Evolutionary conservation across 2,113 vertebrate species (phyloP), one percentile per base, ranked within the genome.

Genomic region (Zosterops pallidus): DNA sequence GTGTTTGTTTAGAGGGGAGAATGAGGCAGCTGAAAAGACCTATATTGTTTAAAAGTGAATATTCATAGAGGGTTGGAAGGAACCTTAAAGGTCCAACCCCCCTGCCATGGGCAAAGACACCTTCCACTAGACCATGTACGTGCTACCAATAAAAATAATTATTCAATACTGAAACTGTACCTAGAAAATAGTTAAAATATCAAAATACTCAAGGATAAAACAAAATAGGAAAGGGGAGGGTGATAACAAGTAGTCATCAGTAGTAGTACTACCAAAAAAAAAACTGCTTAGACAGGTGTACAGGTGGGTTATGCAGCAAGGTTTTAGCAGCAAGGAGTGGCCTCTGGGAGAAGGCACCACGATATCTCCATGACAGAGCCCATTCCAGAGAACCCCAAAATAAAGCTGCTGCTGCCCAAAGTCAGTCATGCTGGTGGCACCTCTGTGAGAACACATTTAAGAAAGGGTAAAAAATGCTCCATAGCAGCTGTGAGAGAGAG

Each of bases 81-180:
- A 37, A 46, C n/a, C 33, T 14, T n/a, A 1, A 68, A 53, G 9
- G 9, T 53, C 28, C 46, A 67, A 20, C 1, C 6, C 11, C 12
- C 7, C 39, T 39, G 20, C 46, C 39, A 65, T 8, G 23, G 37
- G 23, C 23, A 74, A 12, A 57, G 44, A 24, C 23, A 44, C 8
- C 6, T 60, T 39, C 46, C 46, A 46, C 16, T 29, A 8, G 20
- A 39, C 23, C 46, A 15, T 14, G 4, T 12, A 14, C 0, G 0
- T 42, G 44, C 60, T 60, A 47, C 24, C 57, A 60, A 59, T 39
- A 75, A 59, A 76, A 50, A 24, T 5, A 78, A 42, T 18, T 47
- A 46, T 6, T 64, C 10, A 37, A 2, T 39, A 90, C 17, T 3
- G 3, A 20, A 62, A 37, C 6, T 12, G 5, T 41, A 39, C 42